Conservation (phyloP, 1,140 invertebrate species). For the Diorhabda sublineata region DNA sequence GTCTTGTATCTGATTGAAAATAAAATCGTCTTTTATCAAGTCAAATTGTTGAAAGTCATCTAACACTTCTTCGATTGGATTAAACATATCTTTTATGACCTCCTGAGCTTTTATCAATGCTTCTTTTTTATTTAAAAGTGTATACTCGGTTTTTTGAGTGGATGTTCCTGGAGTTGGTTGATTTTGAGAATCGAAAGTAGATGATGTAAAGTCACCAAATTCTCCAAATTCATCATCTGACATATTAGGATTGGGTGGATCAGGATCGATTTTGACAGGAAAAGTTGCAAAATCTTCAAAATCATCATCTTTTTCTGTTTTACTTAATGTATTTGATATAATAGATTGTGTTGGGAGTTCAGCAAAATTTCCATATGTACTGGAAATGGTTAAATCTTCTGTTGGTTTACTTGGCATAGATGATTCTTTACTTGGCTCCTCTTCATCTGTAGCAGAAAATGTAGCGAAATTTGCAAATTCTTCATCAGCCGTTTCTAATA, state of each 20-base stretch:
- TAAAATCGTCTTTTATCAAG: conserved; percentile 29
- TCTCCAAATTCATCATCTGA: conserved; percentile 48
- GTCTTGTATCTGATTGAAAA: conserved; percentile 57
- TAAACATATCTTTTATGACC: conserved; percentile 35
- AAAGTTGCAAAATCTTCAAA: conserved; percentile 25
- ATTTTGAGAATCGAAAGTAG: not conserved
- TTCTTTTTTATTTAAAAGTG: conserved; percentile 28
- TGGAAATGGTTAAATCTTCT: no score
- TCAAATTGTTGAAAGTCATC: conserved; percentile 24
- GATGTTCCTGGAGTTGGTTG: conserved; percentile 9
- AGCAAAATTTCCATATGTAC: no score
- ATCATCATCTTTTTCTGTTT: conserved; percentile 16
- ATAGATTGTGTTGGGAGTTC: no score
- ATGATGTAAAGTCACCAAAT: conserved; percentile 50
- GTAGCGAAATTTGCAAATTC: no score
- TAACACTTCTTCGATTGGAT: conserved; percentile 16
- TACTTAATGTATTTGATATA: no score
- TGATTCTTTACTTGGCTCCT: no score
- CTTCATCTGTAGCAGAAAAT: no score
- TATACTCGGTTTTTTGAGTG: conserved; percentile 8
- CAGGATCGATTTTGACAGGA: not conserved
- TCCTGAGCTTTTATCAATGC: conserved; percentile 27
- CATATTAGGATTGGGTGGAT: not conserved
- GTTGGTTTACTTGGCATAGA: no score
- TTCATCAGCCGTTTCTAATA: no score